These are phyloP conservation scores for Yponomeuta malinellus DNA, from an alignment of 2,888 invertebrate species.

Conservation along the genomic window DNA sequence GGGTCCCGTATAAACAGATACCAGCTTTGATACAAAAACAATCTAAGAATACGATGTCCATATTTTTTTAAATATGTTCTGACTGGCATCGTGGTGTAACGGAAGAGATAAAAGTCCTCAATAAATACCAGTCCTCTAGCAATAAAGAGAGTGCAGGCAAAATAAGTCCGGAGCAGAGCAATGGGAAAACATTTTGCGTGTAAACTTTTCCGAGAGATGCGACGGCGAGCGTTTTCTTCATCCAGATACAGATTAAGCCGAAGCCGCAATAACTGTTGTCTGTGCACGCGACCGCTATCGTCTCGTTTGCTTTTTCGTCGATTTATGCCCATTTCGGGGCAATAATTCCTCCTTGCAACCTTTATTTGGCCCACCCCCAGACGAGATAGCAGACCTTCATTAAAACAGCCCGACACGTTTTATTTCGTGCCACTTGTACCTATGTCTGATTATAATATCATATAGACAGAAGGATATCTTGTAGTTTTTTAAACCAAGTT, in stretches of 20 bases:
- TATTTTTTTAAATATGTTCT: too few species aligned
- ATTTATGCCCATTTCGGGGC: constrained; percentile 30
- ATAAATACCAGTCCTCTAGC: neutral
- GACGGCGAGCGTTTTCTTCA: constrained; percentile 25
- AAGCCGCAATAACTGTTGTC: constrained; percentile 30
- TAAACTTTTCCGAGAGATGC: constrained; percentile 13
- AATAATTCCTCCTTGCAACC: constrained; percentile 21
- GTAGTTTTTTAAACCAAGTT: neutral
- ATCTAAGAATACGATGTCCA: too few species aligned
- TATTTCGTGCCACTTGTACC: constrained; percentile 14
- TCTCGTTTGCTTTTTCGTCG: constrained; percentile 26
- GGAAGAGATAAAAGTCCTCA: neutral
- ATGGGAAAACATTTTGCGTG: constrained; percentile 1
- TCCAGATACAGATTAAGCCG: constrained; percentile 27
- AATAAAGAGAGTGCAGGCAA: neutral
- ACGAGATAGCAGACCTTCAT: constrained; percentile 28
- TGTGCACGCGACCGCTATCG: constrained; percentile 23
- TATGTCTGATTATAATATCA: constrained; percentile 13
- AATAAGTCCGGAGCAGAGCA: neutral
- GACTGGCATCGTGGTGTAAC: neutral
- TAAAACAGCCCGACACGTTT: constrained; percentile 26
- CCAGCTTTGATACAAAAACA: too few species aligned
- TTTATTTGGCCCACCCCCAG: constrained; percentile 21
- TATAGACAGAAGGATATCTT: neutral
- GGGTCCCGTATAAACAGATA: too few species aligned